Base-by-base conservation (phyloP, 2,797 vertebrate species). In the Poecilia velifera region DNA sequence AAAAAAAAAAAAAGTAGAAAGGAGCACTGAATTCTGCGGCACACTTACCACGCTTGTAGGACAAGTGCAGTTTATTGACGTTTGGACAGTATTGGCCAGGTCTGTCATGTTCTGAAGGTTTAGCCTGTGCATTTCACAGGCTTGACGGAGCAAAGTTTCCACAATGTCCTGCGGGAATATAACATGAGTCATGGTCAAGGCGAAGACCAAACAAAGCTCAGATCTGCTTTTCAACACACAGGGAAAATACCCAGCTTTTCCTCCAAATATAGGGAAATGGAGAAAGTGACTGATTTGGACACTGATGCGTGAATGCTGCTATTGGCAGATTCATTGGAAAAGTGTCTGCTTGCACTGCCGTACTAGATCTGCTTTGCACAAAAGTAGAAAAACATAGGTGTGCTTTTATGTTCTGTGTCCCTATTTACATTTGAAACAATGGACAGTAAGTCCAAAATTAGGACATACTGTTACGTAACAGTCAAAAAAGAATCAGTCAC, bases 121-220 rank as follows among this genome's bases (percentile, higher is more conserved):
- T 31, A 86, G 78, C 0, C 6, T 76, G 43, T 13, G 16, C 87
- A 95, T 90, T 87, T 36, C 90, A 87, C 90, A 92, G 75, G 84
- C 51, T 28, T 93, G 79, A 0, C 0, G 45, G 59, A 80, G 49
- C 66, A 95, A 70, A 76, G 16, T 82, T 13, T 0, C 74, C 70
- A 87, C 47, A 43, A 78, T 0, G 49, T 74, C 68, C 93, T 94
- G 91, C 20, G 46, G 47, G 79, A 76, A 0, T 86, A 39, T 88
- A 1, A 6, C 0, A 28, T 22, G 5, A 88, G 72, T 77, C 39
- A 2, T 28, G n/a, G 62, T 9, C 14, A 25, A 72, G 22, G 46
- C 6, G 41, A 57, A 47, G 41, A 77, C 72, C 28, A 76, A 10
- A 84, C 83, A 73, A 73, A 51, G n/a, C 4, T 43, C 1, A 75